phyloP scores from a whole-genome alignment of 2,797 vertebrate genomes.

The Hoplostethus atlanticus region DNA sequence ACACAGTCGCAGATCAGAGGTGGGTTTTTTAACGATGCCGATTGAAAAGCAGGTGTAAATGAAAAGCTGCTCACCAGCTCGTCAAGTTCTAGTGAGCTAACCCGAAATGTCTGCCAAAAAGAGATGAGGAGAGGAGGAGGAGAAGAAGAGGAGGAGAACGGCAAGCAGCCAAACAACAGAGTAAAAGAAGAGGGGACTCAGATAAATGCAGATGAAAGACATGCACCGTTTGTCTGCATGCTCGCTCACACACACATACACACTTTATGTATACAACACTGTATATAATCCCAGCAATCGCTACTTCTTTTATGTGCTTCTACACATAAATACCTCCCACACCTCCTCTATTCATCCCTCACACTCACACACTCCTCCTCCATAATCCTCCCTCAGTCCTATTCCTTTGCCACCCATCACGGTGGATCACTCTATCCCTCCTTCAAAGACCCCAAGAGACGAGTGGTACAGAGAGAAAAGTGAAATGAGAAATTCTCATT shows the following conservation, averaged over 20 bases:
- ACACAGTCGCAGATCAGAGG: slow-evolving; percentile 18
- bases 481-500: slow-evolving; percentile 76
- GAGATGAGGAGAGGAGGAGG: slow-evolving; percentile 5
- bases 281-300: neutral
- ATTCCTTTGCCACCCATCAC: slow-evolving; percentile 61
- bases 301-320: slow-evolving; percentile 19
- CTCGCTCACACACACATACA: neutral
- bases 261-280: neutral
- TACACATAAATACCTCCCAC: slow-evolving; percentile 20
- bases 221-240: neutral
- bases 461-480: slow-evolving; percentile 66
- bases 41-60: slow-evolving; percentile 9
- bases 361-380: slow-evolving; percentile 16
- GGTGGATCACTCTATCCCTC: slow-evolving; percentile 68
- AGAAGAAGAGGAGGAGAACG: neutral
- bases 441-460: slow-evolving; percentile 68
- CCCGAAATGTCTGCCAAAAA: slow-evolving; percentile 5
- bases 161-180: slow-evolving; percentile 21
- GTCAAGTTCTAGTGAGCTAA: slow-evolving; percentile 29
- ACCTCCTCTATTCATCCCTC: neutral
- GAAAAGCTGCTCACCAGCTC: slow-evolving; percentile 2
- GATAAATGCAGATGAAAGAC: too few relatives aligned
- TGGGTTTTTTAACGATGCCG: neutral
- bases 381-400: slow-evolving; percentile 58
- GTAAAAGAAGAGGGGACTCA: slow-evolving; percentile 2